phyloP scores from a whole-genome alignment of 2,113 vertebrate genomes.

The Paedocypris sp. region DNA sequence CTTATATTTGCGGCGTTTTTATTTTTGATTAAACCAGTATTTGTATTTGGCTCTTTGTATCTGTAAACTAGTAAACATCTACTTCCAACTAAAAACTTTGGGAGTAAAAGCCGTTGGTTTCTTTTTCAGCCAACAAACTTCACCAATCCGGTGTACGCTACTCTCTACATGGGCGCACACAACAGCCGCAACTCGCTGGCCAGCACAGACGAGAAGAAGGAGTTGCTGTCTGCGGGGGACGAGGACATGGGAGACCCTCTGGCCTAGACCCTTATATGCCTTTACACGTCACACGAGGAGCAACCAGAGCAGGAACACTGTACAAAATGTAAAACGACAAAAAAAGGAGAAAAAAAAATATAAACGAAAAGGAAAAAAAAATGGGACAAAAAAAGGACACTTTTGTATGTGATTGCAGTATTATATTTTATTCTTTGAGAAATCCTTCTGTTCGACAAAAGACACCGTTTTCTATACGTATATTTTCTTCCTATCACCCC shows the following conservation, averaged over 20 bases:
- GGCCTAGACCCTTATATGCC: constrained; percentile 70
- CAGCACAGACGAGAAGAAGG: constrained; percentile 93
- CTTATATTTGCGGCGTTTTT: no score
- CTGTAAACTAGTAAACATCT: no score
- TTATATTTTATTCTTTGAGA: constrained; percentile 78
- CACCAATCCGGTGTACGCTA: constrained; percentile 94
- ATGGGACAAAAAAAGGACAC: constrained; percentile 98
- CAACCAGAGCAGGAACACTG: constrained; percentile 65
- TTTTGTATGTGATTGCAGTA: constrained; percentile 99
- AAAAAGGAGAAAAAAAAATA: constrained; percentile 47
- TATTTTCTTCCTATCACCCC: constrained; percentile 46
- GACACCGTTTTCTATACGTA: constrained; percentile 61
- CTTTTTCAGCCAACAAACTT: constrained; percentile 85
- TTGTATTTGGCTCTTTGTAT: no score
- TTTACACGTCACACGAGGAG: constrained; percentile 57
- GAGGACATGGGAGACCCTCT: constrained; percentile 86
- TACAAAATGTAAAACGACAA: constrained; percentile 98
- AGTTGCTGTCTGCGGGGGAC: constrained; percentile 81
- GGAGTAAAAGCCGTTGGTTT: neutral
- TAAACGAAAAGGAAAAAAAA: constrained; percentile 69
- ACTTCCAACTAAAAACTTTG: no score
- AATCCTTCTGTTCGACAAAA: constrained; percentile 50
- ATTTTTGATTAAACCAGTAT: no score
- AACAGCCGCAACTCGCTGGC: constrained; percentile 91
- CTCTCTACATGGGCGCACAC: constrained; percentile 93